A percentile compares a stretch with the other conserved stretches of the same genome.
Evolutionary conservation across 2,888 invertebrate species (phyloP).

Genomic region (Hydraecia micacea): DNA sequence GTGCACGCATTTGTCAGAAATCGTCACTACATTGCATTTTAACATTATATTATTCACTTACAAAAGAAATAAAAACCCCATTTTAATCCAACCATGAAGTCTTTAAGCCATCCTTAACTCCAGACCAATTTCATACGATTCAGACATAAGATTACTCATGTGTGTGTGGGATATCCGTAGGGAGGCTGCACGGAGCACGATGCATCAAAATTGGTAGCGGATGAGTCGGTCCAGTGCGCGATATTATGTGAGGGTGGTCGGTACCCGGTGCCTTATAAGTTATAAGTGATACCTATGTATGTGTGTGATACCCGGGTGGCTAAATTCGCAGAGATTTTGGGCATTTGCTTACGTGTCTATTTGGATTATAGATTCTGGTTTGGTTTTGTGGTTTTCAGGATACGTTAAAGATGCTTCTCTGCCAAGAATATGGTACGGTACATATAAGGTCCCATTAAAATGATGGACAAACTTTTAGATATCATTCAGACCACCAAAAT

Average conservation of each 20-base stretch:
- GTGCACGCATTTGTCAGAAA: no score
- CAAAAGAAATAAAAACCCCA: constrained; percentile 5
- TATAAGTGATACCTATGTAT: constrained; percentile 22
- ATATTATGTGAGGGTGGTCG: constrained; percentile 55
- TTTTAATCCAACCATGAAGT: constrained; percentile 44
- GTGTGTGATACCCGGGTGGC: constrained; percentile 28
- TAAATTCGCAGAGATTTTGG: constrained; percentile 36
- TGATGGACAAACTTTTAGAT: no score
- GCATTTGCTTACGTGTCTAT: constrained; percentile 11
- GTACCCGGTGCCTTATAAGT: constrained; percentile 29
- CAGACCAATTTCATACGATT: constrained; percentile 61
- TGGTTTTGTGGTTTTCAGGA: background rate
- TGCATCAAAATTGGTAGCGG: constrained; percentile 71
- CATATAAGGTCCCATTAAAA: no score
- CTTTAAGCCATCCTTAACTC: constrained; percentile 36
- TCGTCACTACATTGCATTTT: no score
- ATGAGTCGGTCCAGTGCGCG: constrained; percentile 57
- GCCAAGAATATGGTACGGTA: background rate
- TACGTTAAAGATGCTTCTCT: background rate
- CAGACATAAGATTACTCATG: constrained; percentile 50
- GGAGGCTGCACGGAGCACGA: constrained; percentile 59
- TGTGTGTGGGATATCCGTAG: constrained; percentile 69
- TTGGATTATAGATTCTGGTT: constrained; percentile 19
- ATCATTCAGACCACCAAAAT: no score
- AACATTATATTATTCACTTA: background rate